Evolutionary conservation across 2,113 vertebrate species (phyloP).

Genomic region (Leucoraja erinaceus): DNA sequence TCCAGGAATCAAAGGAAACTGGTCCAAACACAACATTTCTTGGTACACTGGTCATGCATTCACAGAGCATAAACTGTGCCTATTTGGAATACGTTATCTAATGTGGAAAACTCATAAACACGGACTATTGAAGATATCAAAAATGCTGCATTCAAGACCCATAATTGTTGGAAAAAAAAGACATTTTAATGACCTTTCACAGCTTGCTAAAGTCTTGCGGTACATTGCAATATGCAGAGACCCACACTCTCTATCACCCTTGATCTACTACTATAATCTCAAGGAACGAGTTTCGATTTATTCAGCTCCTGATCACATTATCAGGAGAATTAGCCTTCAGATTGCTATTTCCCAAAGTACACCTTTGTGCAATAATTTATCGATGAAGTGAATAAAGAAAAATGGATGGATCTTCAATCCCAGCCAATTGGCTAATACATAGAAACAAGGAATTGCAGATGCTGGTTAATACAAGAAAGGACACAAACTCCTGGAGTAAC

Average conservation of each 20-base stretch:
- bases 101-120: neutral
- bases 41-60: neutral
- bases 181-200: neutral
- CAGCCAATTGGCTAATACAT: neutral
- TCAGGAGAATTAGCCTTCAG: too few species aligned
- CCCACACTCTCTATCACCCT: too few species aligned
- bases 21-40: conserved; percentile 22
- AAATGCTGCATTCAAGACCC: neutral
- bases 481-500: too few species aligned
- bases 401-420: neutral
- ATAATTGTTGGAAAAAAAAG: neutral
- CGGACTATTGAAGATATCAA: neutral
- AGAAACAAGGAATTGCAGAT: too few species aligned
- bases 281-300: neutral
- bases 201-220: neutral
- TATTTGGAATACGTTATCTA: neutral
- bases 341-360: too few species aligned
- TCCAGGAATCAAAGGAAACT: neutral
- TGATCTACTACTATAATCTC: neutral
- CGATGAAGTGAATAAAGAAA: neutral
- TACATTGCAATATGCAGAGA: neutral
- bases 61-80: neutral
- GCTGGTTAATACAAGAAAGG: too few species aligned
- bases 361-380: neutral
- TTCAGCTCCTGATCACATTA: neutral